Conservation (phyloP, 2,888 invertebrate species). For the Drosophila barbarae region DNA sequence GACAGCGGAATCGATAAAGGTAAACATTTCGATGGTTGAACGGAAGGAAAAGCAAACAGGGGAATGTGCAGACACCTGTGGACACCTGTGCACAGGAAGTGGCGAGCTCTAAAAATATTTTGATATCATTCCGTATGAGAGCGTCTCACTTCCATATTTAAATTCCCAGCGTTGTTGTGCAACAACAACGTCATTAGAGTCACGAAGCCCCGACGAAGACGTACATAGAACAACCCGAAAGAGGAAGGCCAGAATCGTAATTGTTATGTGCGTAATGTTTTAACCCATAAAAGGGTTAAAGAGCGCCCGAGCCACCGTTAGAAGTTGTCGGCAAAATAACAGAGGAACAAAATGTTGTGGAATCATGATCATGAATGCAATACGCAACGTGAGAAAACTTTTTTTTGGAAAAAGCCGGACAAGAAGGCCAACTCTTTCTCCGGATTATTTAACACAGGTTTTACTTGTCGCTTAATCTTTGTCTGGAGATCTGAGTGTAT, state of each 20-base stretch:
- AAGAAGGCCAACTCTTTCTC: neutral
- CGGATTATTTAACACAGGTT: conserved; percentile 6
- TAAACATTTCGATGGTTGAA: conserved; percentile 9
- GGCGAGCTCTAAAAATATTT: conserved; percentile 30
- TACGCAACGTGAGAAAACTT: conserved; percentile 37
- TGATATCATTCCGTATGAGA: conserved; percentile 17
- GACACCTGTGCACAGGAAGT: conserved; percentile 48
- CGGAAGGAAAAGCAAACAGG: conserved; percentile 8
- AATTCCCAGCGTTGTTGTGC: conserved; percentile 17
- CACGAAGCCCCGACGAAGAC: conserved; percentile 11
- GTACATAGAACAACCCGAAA: neutral
- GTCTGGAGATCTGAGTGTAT: conserved; percentile 10
- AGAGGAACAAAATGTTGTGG: conserved; percentile 6
- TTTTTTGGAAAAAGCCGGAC: conserved; percentile 2
- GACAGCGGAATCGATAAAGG: conserved; percentile 21
- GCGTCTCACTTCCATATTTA: conserved; percentile 16
- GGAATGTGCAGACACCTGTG: conserved; percentile 23
- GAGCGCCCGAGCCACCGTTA: conserved; percentile 35
- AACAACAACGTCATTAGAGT: conserved; percentile 34
- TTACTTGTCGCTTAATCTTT: conserved; percentile 11
- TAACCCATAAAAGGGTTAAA: conserved; percentile 40
- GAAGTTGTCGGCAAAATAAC: conserved; percentile 31
- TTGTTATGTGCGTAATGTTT: conserved; percentile 36
- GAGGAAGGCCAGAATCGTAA: conserved; percentile 27
- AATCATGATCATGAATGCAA: conserved; percentile 33